These are phyloP conservation scores for Archilochus colubris DNA, from an alignment of 2,113 vertebrate species.

Conservation along the genomic window DNA sequence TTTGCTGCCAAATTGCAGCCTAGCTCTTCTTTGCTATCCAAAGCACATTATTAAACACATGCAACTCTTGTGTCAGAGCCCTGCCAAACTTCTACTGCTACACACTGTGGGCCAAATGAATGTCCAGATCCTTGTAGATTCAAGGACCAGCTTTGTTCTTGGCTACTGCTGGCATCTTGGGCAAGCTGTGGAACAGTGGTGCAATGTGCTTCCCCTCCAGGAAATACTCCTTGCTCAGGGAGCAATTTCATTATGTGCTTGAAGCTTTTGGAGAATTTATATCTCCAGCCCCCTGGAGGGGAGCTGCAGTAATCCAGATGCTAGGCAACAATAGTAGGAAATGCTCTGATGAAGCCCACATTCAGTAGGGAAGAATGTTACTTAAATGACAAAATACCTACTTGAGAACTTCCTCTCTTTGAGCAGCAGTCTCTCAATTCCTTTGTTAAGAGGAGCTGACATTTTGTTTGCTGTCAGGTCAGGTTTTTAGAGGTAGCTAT, in stretches of 20 bases:
- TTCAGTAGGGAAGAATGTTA: slow-evolving; percentile 22
- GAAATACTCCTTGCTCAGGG: slow-evolving; percentile 22
- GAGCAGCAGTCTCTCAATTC: neutral
- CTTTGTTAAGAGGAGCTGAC: slow-evolving; percentile 2
- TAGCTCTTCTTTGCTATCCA: neutral
- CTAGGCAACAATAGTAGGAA: slow-evolving; percentile 55
- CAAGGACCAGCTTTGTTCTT: neutral
- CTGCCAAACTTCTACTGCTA: neutral
- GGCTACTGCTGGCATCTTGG: neutral
- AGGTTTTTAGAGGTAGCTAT: neutral
- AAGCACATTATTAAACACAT: neutral
- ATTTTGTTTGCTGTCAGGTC: neutral
- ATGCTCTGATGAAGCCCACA: neutral
- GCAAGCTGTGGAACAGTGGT: neutral
- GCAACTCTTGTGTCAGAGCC: neutral
- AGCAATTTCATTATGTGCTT: slow-evolving; percentile 10
- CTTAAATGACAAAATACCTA: slow-evolving; percentile 41
- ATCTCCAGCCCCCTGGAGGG: neutral
- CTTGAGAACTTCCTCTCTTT: slow-evolving; percentile 39
- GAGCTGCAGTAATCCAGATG: slow-evolving; percentile 43
- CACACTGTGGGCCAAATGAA: neutral
- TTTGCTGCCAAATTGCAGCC: neutral
- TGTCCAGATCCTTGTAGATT: neutral
- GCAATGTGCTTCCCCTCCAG: slow-evolving; percentile 13
- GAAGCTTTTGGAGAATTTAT: slow-evolving; percentile 27